A percentile compares a stretch with the other conserved stretches of the same genome.
phyloP scores from a whole-genome alignment of 2,797 vertebrate species.

The Xerus rutilus region DNA sequence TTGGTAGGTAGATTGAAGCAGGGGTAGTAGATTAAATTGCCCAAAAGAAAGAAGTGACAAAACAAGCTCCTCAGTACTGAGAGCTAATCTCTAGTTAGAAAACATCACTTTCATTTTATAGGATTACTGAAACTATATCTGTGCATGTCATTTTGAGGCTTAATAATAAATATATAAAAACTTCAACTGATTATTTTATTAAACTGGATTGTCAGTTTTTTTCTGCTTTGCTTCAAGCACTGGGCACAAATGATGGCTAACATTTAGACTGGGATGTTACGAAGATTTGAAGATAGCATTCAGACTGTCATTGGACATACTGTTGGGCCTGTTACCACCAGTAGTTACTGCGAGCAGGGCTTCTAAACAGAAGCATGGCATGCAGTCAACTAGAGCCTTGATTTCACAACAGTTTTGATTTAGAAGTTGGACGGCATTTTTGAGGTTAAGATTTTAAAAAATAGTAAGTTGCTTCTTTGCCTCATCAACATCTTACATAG shows the following conservation, averaged over 20 bases:
- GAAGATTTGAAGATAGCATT: not conserved
- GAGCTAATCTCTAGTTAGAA: not conserved
- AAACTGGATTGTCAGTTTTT: not conserved
- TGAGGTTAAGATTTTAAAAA: constrained; percentile 67
- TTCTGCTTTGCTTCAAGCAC: not conserved
- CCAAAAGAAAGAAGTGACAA: not conserved
- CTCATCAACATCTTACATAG: not conserved
- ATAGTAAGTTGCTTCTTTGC: constrained; percentile 18
- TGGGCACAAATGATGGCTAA: not conserved
- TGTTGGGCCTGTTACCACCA: not conserved
- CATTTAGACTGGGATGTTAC: not conserved
- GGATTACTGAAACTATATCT: not conserved
- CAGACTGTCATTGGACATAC: not conserved
- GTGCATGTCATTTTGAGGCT: constrained; percentile 30
- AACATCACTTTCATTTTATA: not conserved
- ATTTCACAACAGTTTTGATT: constrained; percentile 49
- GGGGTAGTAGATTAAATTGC: not conserved
- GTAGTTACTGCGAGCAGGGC: not conserved
- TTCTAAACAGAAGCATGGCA: not conserved
- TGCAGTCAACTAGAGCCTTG: constrained; percentile 18
- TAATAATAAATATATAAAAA: constrained; percentile 23
- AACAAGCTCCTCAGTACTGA: not conserved
- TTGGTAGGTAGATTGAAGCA: not conserved
- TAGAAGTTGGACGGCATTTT: constrained; percentile 66
- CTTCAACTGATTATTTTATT: not conserved